Conservation (phyloP, 2,113 vertebrate genomes). For the Panthera leo region DNA sequence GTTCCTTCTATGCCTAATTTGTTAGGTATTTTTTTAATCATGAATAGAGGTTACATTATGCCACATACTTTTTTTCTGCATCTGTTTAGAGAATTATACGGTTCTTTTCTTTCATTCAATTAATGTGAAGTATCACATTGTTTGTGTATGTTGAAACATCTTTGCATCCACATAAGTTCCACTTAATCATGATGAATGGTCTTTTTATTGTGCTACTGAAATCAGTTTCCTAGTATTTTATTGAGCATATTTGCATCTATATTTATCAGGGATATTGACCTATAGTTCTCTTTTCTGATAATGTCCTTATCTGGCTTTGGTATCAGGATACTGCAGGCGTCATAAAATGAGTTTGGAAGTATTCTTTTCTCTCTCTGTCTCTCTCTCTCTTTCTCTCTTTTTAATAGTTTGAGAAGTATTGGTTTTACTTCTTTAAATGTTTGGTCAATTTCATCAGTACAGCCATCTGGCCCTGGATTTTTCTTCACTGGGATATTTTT, state of each 20-base stretch:
- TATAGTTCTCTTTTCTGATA: neutral
- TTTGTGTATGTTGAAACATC: neutral
- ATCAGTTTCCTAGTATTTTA: neutral
- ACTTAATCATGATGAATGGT: neutral
- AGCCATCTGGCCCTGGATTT: neutral
- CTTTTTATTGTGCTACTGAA: neutral
- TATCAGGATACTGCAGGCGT: neutral
- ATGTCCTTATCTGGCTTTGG: neutral
- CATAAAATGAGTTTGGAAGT: neutral
- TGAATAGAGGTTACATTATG: neutral
- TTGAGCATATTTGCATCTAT: neutral
- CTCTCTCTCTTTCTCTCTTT: neutral
- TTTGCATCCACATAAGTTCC: neutral
- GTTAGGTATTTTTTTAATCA: neutral
- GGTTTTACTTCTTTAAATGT: neutral
- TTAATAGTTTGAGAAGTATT: neutral
- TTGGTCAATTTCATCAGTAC: neutral
- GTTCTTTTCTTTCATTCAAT: neutral
- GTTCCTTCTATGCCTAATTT: neutral
- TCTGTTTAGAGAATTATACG: neutral
- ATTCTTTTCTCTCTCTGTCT: neutral
- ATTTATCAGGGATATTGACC: neutral
- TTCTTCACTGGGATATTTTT: neutral
- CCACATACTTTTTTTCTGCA: neutral
- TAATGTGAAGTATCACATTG: neutral